These are phyloP conservation scores for Marasmarcha lunaedactyla DNA, from an alignment of 2,888 invertebrate genomes.

Conservation along the genomic window DNA sequence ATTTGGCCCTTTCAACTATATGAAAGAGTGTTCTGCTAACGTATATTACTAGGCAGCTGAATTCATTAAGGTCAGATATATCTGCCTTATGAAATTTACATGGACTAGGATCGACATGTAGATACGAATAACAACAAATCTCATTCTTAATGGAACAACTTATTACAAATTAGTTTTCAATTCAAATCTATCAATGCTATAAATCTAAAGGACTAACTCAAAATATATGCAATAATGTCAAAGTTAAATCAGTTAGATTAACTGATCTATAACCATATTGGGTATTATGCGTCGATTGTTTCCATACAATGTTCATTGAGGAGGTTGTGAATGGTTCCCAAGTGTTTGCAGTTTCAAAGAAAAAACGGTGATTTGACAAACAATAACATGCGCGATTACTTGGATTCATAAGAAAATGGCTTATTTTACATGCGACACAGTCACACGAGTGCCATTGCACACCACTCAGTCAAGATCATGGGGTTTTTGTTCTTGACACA, in stretches of 20 bases:
- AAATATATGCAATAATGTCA: not conserved
- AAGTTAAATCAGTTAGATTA: not conserved
- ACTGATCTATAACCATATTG: not conserved
- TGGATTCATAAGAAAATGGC: not conserved
- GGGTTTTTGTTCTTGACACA: not conserved
- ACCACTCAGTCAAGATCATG: not conserved
- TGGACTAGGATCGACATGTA: too few relatives aligned
- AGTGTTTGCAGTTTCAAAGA: not conserved
- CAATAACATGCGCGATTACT: not conserved
- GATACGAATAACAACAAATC: too few relatives aligned
- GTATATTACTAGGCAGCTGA: too few relatives aligned
- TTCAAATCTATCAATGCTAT: too few relatives aligned
- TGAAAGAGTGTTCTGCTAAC: too few relatives aligned
- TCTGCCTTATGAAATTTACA: too few relatives aligned
- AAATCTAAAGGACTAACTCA: too few relatives aligned
- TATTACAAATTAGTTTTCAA: too few relatives aligned
- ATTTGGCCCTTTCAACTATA: too few relatives aligned
- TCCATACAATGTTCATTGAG: not conserved
- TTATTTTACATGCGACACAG: not conserved
- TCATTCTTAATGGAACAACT: too few relatives aligned
- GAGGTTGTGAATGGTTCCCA: not conserved
- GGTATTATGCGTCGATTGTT: not conserved
- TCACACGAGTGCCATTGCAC: not conserved
- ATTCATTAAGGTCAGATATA: too few relatives aligned
- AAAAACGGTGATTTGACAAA: slow-evolving; percentile 1